phyloP scores from a whole-genome alignment of 2,888 invertebrate genomes.

The Palloptera scutellata region DNA sequence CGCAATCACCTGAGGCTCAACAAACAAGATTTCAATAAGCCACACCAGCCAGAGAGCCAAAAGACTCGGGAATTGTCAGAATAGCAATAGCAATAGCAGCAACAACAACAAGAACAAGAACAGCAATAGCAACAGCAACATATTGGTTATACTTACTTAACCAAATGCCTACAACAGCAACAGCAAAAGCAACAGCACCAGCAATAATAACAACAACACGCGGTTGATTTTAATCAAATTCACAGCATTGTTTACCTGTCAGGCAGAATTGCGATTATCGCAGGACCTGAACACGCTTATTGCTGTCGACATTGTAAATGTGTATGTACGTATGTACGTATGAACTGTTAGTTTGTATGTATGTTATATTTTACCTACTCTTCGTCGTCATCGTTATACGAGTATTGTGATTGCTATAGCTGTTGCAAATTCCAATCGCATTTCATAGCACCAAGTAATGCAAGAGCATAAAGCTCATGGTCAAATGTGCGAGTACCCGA shows the following conservation, averaged over 20 bases:
- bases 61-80: not conserved
- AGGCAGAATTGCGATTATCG: slow-evolving; percentile 54
- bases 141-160: not conserved
- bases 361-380: slow-evolving; percentile 26
- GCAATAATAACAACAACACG: slow-evolving; percentile 29
- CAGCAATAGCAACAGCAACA: not conserved
- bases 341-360: not conserved
- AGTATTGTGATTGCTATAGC: slow-evolving; percentile 39
- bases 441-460: slow-evolving; percentile 42
- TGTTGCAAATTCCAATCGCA: slow-evolving; percentile 53
- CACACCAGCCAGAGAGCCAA: slow-evolving; percentile 25
- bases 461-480: too few relatives aligned
- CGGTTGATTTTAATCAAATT: slow-evolving; percentile 58
- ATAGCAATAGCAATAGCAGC: not conserved
- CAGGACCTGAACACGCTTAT: slow-evolving; percentile 43
- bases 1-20: slow-evolving; percentile 49
- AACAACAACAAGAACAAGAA: not conserved
- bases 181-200: slow-evolving; percentile 27
- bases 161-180: slow-evolving; percentile 30
- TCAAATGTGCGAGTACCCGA: too few relatives aligned
- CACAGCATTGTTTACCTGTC: slow-evolving; percentile 60
- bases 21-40: slow-evolving; percentile 53
- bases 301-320: slow-evolving; percentile 35
- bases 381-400: slow-evolving; percentile 2
- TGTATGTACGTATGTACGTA: slow-evolving; percentile 20